A percentile compares a stretch with the other conserved stretches of the same genome.
phyloP scores from a whole-genome alignment of 2,797 vertebrate genomes.

The Spinus olivaceus region DNA sequence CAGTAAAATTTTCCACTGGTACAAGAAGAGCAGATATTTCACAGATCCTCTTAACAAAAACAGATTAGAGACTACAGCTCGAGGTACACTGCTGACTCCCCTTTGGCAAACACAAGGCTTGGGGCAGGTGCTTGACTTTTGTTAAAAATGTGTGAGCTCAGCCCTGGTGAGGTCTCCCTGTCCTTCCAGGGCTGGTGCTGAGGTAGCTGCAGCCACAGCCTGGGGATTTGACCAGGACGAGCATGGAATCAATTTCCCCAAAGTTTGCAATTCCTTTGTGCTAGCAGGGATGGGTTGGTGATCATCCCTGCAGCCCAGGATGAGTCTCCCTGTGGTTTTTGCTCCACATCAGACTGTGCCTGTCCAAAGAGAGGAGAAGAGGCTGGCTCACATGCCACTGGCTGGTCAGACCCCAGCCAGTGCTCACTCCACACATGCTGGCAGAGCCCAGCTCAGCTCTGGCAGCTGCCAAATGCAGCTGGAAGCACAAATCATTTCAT shows the following conservation, averaged over 20 bases:
- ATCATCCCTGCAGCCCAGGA: neutral
- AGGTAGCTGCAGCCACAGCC: neutral
- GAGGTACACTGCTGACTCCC: neutral
- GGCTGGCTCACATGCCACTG: neutral
- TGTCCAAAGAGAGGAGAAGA: neutral
- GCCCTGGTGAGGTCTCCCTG: neutral
- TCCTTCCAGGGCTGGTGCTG: neutral
- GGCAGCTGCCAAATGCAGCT: slow-evolving; percentile 23
- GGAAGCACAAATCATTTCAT: slow-evolving; percentile 39
- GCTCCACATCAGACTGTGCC: neutral
- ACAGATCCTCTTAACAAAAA: neutral
- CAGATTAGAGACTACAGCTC: neutral
- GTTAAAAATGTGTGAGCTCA: neutral
- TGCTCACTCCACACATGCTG: neutral
- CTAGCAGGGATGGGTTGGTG: neutral
- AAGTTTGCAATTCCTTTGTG: neutral
- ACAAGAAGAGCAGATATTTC: neutral
- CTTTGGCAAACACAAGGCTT: neutral
- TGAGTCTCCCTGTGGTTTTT: neutral
- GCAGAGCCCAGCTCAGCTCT: neutral
- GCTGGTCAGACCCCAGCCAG: neutral
- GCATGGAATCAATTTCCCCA: neutral
- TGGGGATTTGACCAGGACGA: neutral
- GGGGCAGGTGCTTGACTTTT: neutral
- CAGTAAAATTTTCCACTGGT: accelerated